Conservation (phyloP, 1,140 invertebrate genomes). For the Wasmannia auropunctata region DNA sequence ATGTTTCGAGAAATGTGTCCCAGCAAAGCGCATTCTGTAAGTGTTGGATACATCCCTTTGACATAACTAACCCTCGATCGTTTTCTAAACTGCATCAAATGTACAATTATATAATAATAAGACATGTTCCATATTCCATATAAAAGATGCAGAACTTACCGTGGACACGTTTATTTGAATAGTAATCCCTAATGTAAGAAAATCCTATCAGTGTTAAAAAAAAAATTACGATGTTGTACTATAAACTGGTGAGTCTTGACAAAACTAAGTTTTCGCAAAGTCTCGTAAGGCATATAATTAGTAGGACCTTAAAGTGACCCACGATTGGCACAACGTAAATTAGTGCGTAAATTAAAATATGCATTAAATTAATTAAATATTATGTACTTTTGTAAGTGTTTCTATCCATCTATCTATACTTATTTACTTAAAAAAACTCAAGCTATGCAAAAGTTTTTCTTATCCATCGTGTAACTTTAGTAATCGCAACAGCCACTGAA, state of each 20-base stretch:
- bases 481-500: constrained; percentile 14
- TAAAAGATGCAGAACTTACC: constrained; percentile 74
- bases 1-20: constrained; percentile 88
- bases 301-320: constrained; percentile 47
- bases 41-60: constrained; percentile 83
- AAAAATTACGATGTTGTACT: constrained; percentile 69
- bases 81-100: constrained; percentile 79
- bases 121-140: constrained; percentile 73
- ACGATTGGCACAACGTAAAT: constrained; percentile 64
- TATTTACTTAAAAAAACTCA: constrained; percentile 40
- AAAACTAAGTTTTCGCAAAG: constrained; percentile 61
- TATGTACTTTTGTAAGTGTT: constrained; percentile 53
- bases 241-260: constrained; percentile 57
- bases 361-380: constrained; percentile 40
- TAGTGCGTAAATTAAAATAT: constrained; percentile 63
- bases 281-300: constrained; percentile 49
- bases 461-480: constrained; percentile 31
- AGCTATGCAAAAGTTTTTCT: constrained; percentile 15
- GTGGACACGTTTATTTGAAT: constrained; percentile 71
- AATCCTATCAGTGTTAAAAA: constrained; percentile 64
- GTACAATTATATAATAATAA: constrained; percentile 79
- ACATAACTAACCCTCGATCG: constrained; percentile 80
- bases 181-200: constrained; percentile 57
- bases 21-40: constrained; percentile 87
- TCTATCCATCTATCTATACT: neutral